phyloP scores from a whole-genome alignment of 2,113 vertebrate species.

The Merops nubicus region DNA sequence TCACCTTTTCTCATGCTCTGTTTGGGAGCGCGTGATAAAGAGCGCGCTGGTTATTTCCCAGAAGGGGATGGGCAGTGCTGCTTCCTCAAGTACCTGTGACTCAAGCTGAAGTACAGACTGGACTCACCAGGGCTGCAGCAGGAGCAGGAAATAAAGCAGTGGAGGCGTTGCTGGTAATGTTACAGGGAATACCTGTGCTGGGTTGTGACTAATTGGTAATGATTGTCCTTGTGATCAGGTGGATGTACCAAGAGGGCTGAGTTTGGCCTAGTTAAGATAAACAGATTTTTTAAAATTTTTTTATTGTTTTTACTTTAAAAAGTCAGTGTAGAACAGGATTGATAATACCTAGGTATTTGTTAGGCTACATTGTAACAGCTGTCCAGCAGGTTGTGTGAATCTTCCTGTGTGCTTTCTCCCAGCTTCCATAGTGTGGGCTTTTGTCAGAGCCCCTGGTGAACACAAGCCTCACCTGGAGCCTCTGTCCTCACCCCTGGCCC shows the following conservation, averaged over 20 bases:
- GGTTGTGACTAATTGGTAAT: neutral
- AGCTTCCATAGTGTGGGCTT: fast-evolving
- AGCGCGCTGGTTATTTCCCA: neutral
- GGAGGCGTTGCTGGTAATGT: neutral
- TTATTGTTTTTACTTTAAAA: neutral
- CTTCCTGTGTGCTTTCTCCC: neutral
- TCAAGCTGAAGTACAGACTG: neutral
- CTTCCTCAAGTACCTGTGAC: neutral
- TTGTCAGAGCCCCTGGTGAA: neutral
- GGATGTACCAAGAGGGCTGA: neutral
- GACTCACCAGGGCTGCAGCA: neutral
- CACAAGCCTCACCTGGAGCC: neutral
- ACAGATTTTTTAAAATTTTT: neutral
- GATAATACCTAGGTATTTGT: neutral
- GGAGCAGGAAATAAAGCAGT: neutral
- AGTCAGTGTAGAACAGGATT: neutral
- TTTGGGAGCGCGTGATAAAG: neutral
- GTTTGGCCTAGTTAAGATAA: neutral
- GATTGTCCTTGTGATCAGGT: neutral
- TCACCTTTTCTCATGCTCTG: neutral
- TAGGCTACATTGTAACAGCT: neutral
- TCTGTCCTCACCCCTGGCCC: neutral
- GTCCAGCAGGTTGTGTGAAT: neutral
- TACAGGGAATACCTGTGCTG: neutral
- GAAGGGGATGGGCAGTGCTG: neutral